phyloP scores from a whole-genome alignment of 2,888 invertebrate genomes.

The Diachrysia chrysitis region DNA sequence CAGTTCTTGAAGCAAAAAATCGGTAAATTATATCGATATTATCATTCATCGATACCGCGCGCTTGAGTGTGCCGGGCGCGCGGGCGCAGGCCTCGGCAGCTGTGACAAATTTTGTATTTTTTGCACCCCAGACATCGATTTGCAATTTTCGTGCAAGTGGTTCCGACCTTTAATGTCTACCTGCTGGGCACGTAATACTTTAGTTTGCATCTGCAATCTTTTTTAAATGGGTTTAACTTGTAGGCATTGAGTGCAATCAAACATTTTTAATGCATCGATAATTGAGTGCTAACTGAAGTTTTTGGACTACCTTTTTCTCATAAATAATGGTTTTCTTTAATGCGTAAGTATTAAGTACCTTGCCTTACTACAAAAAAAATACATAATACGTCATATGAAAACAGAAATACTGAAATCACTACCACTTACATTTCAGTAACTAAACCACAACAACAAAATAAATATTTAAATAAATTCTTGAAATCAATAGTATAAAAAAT shows the following conservation, averaged over 20 bases:
- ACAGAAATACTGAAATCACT: too few relatives aligned
- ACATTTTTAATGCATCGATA: slow-evolving; percentile 23
- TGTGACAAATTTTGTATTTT: slow-evolving; percentile 77
- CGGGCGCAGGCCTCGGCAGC: slow-evolving; percentile 64
- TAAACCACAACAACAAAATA: too few relatives aligned
- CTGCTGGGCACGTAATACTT: slow-evolving; percentile 43
- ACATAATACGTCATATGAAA: too few relatives aligned
- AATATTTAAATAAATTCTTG: too few relatives aligned
- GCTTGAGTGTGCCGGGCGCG: slow-evolving; percentile 18
- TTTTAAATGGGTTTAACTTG: slow-evolving; percentile 11
- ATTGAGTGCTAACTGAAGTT: slow-evolving; percentile 12
- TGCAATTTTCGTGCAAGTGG: slow-evolving; percentile 75
- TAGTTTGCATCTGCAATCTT: slow-evolving; percentile 23
- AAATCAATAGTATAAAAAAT: too few relatives aligned
- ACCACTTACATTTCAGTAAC: too few relatives aligned
- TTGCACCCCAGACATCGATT: slow-evolving; percentile 76
- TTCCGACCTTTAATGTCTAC: slow-evolving; percentile 54
- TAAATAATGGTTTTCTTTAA: too few relatives aligned
- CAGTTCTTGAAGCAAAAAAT: slow-evolving; percentile 39
- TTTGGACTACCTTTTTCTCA: not conserved
- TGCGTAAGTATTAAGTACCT: too few relatives aligned
- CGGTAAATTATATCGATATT: slow-evolving; percentile 52
- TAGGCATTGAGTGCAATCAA: not conserved
- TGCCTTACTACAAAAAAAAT: too few relatives aligned
- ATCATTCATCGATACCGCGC: slow-evolving; percentile 52